Conservation (phyloP, 1,140 invertebrate species). For the Cheumatopsyche charites region DNA sequence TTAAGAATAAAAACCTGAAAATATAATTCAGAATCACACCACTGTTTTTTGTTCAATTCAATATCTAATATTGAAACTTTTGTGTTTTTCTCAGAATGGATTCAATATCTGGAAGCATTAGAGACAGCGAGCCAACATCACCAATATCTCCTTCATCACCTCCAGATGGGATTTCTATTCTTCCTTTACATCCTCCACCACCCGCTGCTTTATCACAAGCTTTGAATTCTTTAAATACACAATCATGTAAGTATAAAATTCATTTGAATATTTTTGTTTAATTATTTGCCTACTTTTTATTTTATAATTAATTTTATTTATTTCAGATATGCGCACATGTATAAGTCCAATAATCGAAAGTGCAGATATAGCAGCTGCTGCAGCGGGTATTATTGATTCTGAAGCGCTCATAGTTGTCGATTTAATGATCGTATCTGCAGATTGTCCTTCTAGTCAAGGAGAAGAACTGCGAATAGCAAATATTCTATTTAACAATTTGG, state of each 20-base stretch:
- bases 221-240: slow-evolving; percentile 57
- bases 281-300: neutral
- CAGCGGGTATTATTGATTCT: slow-evolving; percentile 63
- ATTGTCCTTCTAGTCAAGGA: slow-evolving; percentile 54
- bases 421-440: slow-evolving; percentile 72
- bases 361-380: slow-evolving; percentile 29
- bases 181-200: slow-evolving; percentile 58
- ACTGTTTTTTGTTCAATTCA: slow-evolving; percentile 14
- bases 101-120: slow-evolving; percentile 88
- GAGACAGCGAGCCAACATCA: slow-evolving; percentile 89
- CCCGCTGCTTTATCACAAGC: slow-evolving; percentile 68
- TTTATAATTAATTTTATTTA: slow-evolving; percentile 5
- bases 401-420: slow-evolving; percentile 89
- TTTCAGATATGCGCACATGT: slow-evolving; percentile 34
- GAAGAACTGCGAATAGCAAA: slow-evolving; percentile 79
- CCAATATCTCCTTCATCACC: slow-evolving; percentile 79
- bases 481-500: slow-evolving; percentile 92
- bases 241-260: slow-evolving; percentile 49
- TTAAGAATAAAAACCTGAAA: no score
- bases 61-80: neutral
- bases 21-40: no score
- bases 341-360: slow-evolving; percentile 38
- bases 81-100: slow-evolving; percentile 74
- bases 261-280: neutral
- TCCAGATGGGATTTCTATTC: slow-evolving; percentile 52